These are phyloP conservation scores for Bujurquina vittata DNA, from an alignment of 2,113 vertebrate species.

Conservation along the genomic window DNA sequence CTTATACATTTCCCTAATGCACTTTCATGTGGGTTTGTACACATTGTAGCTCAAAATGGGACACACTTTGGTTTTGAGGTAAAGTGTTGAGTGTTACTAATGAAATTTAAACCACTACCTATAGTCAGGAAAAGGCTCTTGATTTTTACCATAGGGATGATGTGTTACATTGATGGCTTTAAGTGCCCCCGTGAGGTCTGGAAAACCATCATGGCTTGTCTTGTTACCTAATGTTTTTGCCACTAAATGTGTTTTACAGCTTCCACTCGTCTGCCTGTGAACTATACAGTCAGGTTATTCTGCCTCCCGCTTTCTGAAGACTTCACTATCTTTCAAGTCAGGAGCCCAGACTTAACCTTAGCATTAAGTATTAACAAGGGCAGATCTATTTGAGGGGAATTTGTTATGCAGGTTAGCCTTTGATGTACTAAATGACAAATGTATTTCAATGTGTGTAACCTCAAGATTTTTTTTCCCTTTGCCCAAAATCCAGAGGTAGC, in stretches of 20 bases:
- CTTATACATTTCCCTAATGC: slow-evolving; percentile 65
- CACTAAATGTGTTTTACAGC: slow-evolving; percentile 60
- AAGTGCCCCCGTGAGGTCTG: slow-evolving; percentile 22
- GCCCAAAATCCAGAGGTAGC: slow-evolving; percentile 72
- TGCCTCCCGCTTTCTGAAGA: slow-evolving; percentile 32
- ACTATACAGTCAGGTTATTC: slow-evolving; percentile 17
- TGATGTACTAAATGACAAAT: slow-evolving; percentile 36
- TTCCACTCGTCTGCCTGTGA: slow-evolving; percentile 46
- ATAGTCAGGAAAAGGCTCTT: slow-evolving; percentile 37
- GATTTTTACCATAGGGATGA: slow-evolving; percentile 7
- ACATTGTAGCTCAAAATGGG: slow-evolving; percentile 55
- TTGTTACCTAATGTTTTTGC: slow-evolving; percentile 62
- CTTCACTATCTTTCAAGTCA: slow-evolving; percentile 20
- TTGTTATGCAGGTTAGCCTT: slow-evolving; percentile 38
- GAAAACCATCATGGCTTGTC: slow-evolving; percentile 4
- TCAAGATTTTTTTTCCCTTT: slow-evolving; percentile 22
- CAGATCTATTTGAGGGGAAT: slow-evolving; percentile 51
- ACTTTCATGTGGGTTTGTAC: slow-evolving; percentile 73
- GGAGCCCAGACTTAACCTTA: slow-evolving; percentile 13
- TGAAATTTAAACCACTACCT: slow-evolving; percentile 73
- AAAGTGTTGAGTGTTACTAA: slow-evolving; percentile 41
- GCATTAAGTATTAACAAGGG: slow-evolving; percentile 44
- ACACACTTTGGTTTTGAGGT: slow-evolving; percentile 52
- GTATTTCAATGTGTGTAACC: slow-evolving; percentile 65
- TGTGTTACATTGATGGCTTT: slow-evolving; percentile 35